A percentile compares a stretch with the other conserved stretches of the same genome.
These are phyloP conservation scores for Mesopsocus fuscifrons DNA, from an alignment of 2,888 invertebrate genomes.

Conservation along the genomic window DNA sequence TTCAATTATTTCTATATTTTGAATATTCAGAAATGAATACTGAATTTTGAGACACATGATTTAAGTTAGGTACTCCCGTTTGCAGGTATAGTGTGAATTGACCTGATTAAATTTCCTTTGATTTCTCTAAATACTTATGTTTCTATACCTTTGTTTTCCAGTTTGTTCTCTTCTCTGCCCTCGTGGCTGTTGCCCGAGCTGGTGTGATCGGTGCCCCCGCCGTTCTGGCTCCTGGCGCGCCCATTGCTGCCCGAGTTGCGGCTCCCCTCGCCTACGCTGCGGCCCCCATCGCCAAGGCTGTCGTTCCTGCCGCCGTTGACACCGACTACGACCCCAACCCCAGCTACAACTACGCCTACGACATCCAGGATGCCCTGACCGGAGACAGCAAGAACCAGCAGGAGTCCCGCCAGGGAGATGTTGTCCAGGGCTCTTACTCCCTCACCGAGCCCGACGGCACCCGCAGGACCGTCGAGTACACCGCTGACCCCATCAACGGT, in stretches of 20 bases:
- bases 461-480: conserved; percentile 33
- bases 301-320: conserved; percentile 16
- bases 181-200: conserved; percentile 38
- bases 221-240: not conserved
- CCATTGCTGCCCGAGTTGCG: conserved; percentile 12
- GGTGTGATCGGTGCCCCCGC: conserved; percentile 29
- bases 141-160: no score
- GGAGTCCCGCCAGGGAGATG: conserved; percentile 32
- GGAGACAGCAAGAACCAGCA: conserved; percentile 35
- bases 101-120: no score
- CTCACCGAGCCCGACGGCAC: conserved; percentile 35
- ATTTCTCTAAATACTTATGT: no score
- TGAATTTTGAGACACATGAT: no score
- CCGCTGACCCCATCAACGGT: conserved; percentile 35
- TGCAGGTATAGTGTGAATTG: no score
- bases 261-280: conserved; percentile 15
- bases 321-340: conserved; percentile 31
- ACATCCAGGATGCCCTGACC: conserved; percentile 32
- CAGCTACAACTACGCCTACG: conserved; percentile 34
- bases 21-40: no score
- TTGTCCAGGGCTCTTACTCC: conserved; percentile 34
- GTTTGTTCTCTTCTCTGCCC: conserved; percentile 30
- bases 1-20: not conserved
- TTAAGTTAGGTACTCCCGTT: no score
- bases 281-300: conserved; percentile 16